These are phyloP conservation scores for Callorhinus ursinus DNA, from an alignment of 2,113 vertebrate species.

Conservation along the genomic window DNA sequence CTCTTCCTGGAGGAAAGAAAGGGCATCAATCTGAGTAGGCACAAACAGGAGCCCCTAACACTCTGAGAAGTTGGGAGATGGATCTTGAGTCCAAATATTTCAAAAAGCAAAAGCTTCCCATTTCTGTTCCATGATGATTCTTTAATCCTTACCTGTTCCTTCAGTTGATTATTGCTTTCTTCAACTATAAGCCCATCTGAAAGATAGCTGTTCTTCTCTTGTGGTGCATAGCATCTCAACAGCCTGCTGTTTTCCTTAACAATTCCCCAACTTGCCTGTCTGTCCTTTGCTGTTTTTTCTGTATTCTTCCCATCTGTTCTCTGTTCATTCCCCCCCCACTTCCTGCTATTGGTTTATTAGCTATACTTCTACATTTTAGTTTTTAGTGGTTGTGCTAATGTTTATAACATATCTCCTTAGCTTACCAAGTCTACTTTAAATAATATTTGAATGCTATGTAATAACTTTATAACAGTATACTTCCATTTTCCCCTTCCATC, in stretches of 20 bases:
- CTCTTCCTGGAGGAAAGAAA: neutral
- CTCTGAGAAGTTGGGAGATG: neutral
- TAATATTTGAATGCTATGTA: neutral
- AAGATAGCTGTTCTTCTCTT: neutral
- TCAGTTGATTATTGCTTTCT: neutral
- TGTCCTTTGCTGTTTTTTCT: neutral
- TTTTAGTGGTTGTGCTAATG: neutral
- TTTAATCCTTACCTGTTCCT: neutral
- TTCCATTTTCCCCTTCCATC: neutral
- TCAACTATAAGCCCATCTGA: neutral
- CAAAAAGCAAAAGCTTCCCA: neutral
- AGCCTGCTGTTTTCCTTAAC: neutral
- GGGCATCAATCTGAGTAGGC: neutral
- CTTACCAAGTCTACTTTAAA: neutral
- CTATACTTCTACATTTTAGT: neutral
- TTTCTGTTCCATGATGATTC: neutral
- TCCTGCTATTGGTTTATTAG: neutral
- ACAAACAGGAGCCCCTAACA: neutral
- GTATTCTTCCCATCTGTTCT: neutral
- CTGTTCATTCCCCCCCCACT: neutral
- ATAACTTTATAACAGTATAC: neutral
- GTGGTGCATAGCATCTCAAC: neutral
- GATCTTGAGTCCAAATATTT: neutral
- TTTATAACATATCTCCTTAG: neutral
- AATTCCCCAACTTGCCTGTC: neutral